Evolutionary conservation across 1,140 invertebrate species (phyloP).

Genomic region (Galendromus occidentalis): DNA sequence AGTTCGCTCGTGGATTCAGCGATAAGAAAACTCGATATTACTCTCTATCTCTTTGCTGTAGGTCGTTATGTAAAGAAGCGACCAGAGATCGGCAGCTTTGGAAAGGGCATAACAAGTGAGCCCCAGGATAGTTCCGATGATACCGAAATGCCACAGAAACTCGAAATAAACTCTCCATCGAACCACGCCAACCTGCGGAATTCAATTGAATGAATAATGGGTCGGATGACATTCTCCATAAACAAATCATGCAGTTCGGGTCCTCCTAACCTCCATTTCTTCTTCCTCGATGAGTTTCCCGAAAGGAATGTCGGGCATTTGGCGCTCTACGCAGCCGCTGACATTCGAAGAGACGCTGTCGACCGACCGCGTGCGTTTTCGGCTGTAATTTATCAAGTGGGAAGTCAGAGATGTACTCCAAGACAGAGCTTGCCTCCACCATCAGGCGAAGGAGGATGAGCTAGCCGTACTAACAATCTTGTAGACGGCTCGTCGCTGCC

Average conservation of each 20-base stretch:
- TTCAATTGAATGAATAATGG: too few species aligned
- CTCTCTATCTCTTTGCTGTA: not conserved
- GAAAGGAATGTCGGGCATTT: not conserved
- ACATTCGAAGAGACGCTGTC: not conserved
- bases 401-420: too few species aligned
- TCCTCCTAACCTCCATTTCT: too few species aligned
- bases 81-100: not conserved
- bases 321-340: not conserved
- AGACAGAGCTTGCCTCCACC: too few species aligned
- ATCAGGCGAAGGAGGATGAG: too few species aligned
- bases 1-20: too few species aligned
- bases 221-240: too few species aligned
- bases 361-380: not conserved
- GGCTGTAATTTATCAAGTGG: not conserved
- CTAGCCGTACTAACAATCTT: too few species aligned
- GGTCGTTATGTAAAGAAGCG: not conserved
- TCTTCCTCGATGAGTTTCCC: not conserved
- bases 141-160: not conserved
- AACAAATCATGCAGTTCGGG: too few species aligned
- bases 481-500: too few species aligned
- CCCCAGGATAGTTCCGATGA: not conserved
- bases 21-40: not conserved
- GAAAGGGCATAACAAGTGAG: not conserved
- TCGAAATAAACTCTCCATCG: not conserved
- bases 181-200: not conserved